Base-by-base conservation (phyloP, 2,888 invertebrate genomes). In the Yponomeuta plumbellus region DNA sequence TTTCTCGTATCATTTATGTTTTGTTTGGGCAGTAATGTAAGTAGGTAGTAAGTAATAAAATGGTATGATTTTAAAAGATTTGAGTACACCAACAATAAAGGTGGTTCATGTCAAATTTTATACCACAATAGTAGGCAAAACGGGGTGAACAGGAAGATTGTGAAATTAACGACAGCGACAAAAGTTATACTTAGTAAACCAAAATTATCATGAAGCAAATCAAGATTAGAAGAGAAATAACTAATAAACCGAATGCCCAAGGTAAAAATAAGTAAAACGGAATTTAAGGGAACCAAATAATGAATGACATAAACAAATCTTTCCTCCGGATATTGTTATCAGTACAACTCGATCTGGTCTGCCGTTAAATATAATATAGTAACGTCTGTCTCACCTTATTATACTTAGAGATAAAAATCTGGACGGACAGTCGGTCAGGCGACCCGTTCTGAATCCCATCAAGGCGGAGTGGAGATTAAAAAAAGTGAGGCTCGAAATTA, bases 331-430 rank as follows among this genome's bases (percentile, higher is more conserved):
- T 74, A 66, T 74, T 75, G 79, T 88, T 90, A 90, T 90, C 90
- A 73, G 70, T 76, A 76, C 81, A 84, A 77, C 85, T 88, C 82
- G 86, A 91, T 91, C 91, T 85, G 80, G 79, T 80, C 81, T 84
- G 88, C 88, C 84, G 79, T 88, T 87, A 85, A 88, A 89, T 89
- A 88, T 90, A 89, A 88, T 90, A 86, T 90, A 90, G 87, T 85
- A 81, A 88, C 82, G 88, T 89, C 88, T 87, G 88, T 89, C 88
- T 88, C 85, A 84, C 88, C 85, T 87, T 90, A 89, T 90, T 90
- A 89, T 86, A 78, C 84, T 77, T 72, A 70, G 73, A 85, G 91
- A 91, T 91, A 89, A 86, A 84, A 77, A 89, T 90, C 90, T 73
- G 80, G 79, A 88, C 83, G 86, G 88, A 88, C 88, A 88, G 84